Evolutionary conservation across 2,113 vertebrate species (phyloP).

Genomic region (Oryzias curvinotus): DNA sequence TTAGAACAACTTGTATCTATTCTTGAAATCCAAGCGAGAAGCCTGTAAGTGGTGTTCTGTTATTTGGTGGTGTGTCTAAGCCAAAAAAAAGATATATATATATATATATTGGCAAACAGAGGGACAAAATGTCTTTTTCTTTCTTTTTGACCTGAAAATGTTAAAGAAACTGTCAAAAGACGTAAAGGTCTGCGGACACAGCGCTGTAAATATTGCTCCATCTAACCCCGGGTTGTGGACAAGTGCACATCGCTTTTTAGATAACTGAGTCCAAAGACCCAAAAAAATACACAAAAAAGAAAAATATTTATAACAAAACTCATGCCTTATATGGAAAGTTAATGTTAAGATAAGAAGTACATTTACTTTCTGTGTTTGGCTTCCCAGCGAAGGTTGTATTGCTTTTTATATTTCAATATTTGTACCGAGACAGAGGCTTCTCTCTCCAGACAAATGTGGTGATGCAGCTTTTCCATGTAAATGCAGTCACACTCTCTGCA

Average conservation of each 20-base stretch:
- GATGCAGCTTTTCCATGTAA: constrained; percentile 63
- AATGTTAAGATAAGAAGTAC: constrained; percentile 80
- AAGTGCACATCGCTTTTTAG: constrained; percentile 79
- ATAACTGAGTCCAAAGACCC: constrained; percentile 74
- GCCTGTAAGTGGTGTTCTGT: constrained; percentile 68
- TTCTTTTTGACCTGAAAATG: constrained; percentile 50
- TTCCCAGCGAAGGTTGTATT: constrained; percentile 59
- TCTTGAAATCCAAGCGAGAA: constrained; percentile 69
- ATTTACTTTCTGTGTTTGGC: constrained; percentile 73
- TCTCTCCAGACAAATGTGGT: constrained; percentile 50
- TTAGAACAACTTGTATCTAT: constrained; percentile 70
- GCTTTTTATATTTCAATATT: constrained; percentile 71
- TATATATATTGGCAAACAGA: constrained; percentile 51
- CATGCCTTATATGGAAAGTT: constrained; percentile 81
- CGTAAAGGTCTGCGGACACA: constrained; percentile 63
- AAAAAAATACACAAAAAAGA: constrained; percentile 40
- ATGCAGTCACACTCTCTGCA: constrained; percentile 60
- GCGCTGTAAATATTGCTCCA: constrained; percentile 81
- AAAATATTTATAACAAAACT: constrained; percentile 74
- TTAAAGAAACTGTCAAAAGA: constrained; percentile 50
- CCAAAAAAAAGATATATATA: constrained; percentile 68
- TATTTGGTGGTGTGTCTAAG: constrained; percentile 67
- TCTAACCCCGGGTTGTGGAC: constrained; percentile 75
- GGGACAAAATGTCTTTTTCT: constrained; percentile 58
- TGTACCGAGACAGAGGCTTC: constrained; percentile 62